Conservation (phyloP, 2,888 invertebrate species). For the Platerodrilus igneus region DNA sequence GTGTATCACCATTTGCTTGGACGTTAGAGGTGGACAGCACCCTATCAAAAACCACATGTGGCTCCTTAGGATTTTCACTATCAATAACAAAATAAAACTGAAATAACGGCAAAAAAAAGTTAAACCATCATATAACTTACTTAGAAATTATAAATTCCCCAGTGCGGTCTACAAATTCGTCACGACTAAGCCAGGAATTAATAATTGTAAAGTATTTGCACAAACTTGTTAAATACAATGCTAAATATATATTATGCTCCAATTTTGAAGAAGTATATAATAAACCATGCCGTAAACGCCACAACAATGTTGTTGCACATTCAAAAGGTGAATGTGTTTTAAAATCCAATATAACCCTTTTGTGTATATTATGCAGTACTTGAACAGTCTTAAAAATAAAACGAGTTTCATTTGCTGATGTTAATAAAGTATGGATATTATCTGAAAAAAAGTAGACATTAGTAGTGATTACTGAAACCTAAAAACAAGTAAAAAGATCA, state of each 20-base stretch:
- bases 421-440: constrained; percentile 39
- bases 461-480: no score
- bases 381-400: constrained; percentile 35
- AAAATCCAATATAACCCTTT: constrained; percentile 32
- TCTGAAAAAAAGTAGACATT: constrained; percentile 41
- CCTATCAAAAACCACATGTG: constrained; percentile 10
- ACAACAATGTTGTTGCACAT: constrained; percentile 36
- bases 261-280: constrained; percentile 34
- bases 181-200: constrained; percentile 41
- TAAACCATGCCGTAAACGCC: constrained; percentile 35
- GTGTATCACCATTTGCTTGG: no score
- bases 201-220: constrained; percentile 41
- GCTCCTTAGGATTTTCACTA: constrained; percentile 16
- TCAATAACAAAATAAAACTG: constrained; percentile 11
- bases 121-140: no score
- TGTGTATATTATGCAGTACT: constrained; percentile 35
- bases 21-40: no score
- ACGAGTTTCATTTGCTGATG: constrained; percentile 33
- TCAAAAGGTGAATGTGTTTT: constrained; percentile 25
- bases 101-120: background rate
- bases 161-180: constrained; percentile 35
- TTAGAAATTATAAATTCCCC: constrained; percentile 41
- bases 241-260: constrained; percentile 41
- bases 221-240: constrained; percentile 41
- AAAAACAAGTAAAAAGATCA: no score